These are phyloP conservation scores for Aptenodytes forsteri DNA, from an alignment of 2,113 vertebrate genomes.

Conservation along the genomic window DNA sequence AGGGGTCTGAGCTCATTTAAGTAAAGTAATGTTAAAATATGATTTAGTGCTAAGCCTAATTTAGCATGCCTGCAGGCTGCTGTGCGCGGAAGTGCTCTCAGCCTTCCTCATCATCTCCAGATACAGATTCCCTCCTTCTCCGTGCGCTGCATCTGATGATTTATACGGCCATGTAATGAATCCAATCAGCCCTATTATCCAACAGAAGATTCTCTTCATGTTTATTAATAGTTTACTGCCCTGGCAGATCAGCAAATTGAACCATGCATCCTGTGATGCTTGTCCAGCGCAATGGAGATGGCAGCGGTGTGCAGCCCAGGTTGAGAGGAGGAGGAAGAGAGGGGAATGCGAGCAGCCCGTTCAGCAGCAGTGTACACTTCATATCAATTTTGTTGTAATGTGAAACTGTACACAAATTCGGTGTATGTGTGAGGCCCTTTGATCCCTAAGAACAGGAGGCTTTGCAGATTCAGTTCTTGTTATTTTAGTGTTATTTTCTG, in stretches of 20 bases:
- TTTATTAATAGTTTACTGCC: slow-evolving; percentile 31
- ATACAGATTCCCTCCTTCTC: not conserved
- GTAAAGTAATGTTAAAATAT: not conserved
- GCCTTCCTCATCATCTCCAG: slow-evolving; percentile 29
- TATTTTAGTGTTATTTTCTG: not conserved
- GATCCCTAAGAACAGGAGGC: not conserved
- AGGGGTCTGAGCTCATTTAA: not conserved
- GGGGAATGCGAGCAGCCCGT: fast-evolving
- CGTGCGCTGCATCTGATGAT: not conserved
- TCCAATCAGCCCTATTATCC: slow-evolving; percentile 5
- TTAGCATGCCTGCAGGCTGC: slow-evolving; percentile 26
- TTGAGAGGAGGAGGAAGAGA: not conserved
- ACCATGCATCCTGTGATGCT: not conserved
- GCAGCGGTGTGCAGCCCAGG: not conserved
- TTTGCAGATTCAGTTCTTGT: not conserved
- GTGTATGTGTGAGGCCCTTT: not conserved
- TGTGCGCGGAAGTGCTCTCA: not conserved
- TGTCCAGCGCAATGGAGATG: fast-evolving
- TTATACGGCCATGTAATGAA: slow-evolving; percentile 9
- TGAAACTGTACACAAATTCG: not conserved
- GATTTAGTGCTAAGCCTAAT: slow-evolving; percentile 20
- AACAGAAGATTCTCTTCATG: slow-evolving; percentile 14
- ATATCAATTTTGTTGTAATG: not conserved
- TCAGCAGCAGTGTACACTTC: not conserved
- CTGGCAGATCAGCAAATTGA: not conserved